Base-by-base conservation (phyloP, 2,888 invertebrate genomes). In the Pseudococcus viburni region DNA sequence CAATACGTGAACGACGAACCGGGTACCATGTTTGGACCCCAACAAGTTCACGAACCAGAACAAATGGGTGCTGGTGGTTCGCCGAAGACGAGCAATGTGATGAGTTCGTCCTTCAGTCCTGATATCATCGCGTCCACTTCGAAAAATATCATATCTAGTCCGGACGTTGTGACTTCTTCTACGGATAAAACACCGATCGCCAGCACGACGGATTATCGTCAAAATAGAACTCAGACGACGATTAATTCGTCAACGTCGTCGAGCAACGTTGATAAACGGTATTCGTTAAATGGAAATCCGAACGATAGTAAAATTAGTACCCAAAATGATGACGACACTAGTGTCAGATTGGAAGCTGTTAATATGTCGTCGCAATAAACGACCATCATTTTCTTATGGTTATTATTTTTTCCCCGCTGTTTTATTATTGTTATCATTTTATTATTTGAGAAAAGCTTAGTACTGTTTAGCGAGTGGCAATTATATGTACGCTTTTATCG, bases 61-160 rank as follows among this genome's bases (percentile, higher is more conserved):
- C 26, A 19, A 19, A 19, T 33, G 1, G 26, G 15, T 73, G 68
- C 15, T 33, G 11, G 11, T 12, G 26, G 15, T 73, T 15, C 68
- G 33, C 26, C 12, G 2, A 26, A 22, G 12, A 33, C 33, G 15
- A 12, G 12, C 33, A 73, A 22, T 11, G 19, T 15, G 39, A 42
- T 77, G 39, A 77, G 22, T 77, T 26, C 80, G 42, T 80, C 80
- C 0, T 80, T 73, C 17, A 64, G 86, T 59, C 86, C 86, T 22
- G 86, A 86, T 46, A 86, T 86, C 19, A 86, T 86, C n/a, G 86
- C 48, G 46, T 86, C 86, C n/a, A 86, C 86, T 39, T 68, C 86
- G 42, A 86, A 64, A 42, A 73, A 15, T 46, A n/a, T 86, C 15
- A 17, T 46, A n/a, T 59, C 86, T 46, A 64, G 86, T 68, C 86